Evolutionary conservation across 2,113 vertebrate species (phyloP).

Genomic region (Xiphias gladius): DNA sequence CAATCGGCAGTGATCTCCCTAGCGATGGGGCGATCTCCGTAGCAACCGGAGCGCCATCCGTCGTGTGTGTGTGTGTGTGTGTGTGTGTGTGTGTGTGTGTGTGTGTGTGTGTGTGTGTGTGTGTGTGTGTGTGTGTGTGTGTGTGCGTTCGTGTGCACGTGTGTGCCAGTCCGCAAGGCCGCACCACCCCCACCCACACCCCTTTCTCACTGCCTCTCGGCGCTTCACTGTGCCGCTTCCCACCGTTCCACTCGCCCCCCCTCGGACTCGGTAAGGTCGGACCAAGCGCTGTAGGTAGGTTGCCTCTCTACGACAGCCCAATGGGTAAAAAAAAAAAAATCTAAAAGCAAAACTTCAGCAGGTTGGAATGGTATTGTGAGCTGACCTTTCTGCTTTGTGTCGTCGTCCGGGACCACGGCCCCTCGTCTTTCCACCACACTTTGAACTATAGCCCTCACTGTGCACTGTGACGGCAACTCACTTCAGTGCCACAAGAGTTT

Average conservation of each 20-base stretch:
- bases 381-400: constrained; percentile 30
- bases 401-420: too few species aligned
- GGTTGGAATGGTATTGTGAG: constrained; percentile 31
- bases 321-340: too few species aligned
- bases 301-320: constrained; percentile 69
- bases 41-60: constrained; percentile 63
- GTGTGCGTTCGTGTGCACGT: too few species aligned
- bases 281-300: constrained; percentile 83
- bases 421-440: too few species aligned
- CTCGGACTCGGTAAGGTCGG: constrained; percentile 80
- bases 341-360: constrained; percentile 4
- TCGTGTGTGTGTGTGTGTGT: constrained; percentile 14
- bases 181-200: constrained; percentile 10
- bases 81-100: too few species aligned
- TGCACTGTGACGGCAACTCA: constrained; percentile 55
- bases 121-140: neutral
- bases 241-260: constrained; percentile 65
- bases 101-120: neutral
- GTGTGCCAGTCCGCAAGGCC: constrained; percentile 37
- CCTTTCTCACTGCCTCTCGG: constrained; percentile 37
- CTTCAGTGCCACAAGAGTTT: constrained; percentile 51
- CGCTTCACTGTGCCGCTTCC: constrained; percentile 53
- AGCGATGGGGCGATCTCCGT: constrained; percentile 60
- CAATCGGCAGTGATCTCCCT: constrained; percentile 60
- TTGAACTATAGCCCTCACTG: constrained; percentile 15